phyloP scores from a whole-genome alignment of 2,888 invertebrate genomes.

The Yponomeuta cagnagella region DNA sequence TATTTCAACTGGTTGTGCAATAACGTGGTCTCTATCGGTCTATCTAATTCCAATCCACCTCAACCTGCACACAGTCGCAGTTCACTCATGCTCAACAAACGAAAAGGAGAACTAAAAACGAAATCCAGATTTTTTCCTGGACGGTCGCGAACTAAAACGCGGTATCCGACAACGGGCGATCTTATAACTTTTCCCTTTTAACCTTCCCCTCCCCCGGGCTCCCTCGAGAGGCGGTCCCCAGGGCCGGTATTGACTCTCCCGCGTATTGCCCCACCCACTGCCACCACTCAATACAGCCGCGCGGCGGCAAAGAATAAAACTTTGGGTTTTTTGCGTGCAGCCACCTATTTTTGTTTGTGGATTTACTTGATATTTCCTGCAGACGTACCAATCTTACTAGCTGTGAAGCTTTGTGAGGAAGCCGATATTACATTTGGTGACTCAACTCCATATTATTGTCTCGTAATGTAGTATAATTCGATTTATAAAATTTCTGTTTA shows the following conservation, averaged over 20 bases:
- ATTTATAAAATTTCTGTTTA: too few species aligned
- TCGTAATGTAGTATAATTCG: too few species aligned
- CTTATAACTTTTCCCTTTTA: constrained; percentile 76
- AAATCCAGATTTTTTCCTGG: neutral
- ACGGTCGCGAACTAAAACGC: constrained; percentile 37
- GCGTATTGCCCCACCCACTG: constrained; percentile 44
- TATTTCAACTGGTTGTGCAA: too few species aligned
- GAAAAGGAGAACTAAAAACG: neutral
- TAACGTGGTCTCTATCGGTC: too few species aligned
- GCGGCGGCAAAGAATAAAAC: constrained; percentile 63
- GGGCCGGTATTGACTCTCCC: constrained; percentile 66
- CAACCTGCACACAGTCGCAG: too few species aligned
- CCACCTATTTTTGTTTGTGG: neutral
- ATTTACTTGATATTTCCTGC: neutral
- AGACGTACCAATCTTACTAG: too few species aligned
- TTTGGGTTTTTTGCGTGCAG: neutral
- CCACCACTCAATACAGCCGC: constrained; percentile 75
- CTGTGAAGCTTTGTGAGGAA: too few species aligned
- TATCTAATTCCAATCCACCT: too few species aligned
- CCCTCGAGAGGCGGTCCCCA: constrained; percentile 75
- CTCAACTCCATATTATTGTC: too few species aligned
- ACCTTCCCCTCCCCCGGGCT: constrained; percentile 51
- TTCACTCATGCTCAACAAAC: too few species aligned
- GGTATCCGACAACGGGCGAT: constrained; percentile 71
- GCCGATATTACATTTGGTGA: too few species aligned